These are phyloP conservation scores for Trichechus manatus DNA, from an alignment of 2,113 vertebrate species.

Conservation along the genomic window DNA sequence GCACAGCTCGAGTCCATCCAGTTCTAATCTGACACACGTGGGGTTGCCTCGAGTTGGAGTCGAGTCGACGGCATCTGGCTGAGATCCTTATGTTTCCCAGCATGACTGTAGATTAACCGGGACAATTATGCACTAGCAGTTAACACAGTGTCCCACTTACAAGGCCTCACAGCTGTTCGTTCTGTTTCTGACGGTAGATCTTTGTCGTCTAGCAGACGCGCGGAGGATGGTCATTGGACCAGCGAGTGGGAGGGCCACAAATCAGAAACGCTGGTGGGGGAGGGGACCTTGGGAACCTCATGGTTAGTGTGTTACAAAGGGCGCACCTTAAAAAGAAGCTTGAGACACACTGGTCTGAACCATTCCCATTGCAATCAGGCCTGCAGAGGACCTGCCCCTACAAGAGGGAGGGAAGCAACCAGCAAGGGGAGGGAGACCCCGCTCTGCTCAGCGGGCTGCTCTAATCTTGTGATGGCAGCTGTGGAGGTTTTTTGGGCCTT, in stretches of 20 bases:
- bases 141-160: background rate
- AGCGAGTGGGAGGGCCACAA: background rate
- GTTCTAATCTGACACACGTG: too few relatives aligned
- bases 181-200: background rate
- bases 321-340: background rate
- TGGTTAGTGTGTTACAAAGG: background rate
- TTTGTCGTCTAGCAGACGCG: background rate
- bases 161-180: background rate
- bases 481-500: background rate
- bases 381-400: background rate
- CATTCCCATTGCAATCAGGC: background rate
- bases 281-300: background rate
- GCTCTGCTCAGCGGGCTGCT: fast-evolving
- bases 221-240: background rate
- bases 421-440: background rate
- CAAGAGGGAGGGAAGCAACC: background rate
- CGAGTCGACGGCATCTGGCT: too few relatives aligned
- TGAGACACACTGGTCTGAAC: background rate
- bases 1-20: too few relatives aligned
- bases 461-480: background rate
- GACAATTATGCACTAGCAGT: background rate
- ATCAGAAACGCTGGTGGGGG: background rate
- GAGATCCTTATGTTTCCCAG: background rate
- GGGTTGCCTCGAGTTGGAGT: too few relatives aligned
- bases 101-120: background rate